Evolutionary conservation across 1,140 invertebrate species (phyloP), one percentile per base, ranked within the genome.

Genomic region (Meloidogyne exigua): DNA sequence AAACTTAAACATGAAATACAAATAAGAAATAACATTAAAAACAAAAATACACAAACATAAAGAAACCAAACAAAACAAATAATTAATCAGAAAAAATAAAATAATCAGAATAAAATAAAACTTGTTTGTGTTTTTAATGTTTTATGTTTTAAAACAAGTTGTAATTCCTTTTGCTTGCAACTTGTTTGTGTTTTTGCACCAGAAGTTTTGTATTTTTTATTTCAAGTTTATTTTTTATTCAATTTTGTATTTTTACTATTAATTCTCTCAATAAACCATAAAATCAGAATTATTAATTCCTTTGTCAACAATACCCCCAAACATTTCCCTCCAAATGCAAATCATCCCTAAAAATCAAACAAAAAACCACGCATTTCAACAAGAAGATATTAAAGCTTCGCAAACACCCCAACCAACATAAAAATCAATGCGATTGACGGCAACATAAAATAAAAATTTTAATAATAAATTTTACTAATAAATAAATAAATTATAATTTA

Each of bases 331-430:
- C 49, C 49, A 57, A 57, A 57, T 57, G 49, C 65, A 67, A 67
- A 28, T 67, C 65, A 67, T 25, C n/a, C 0, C 13, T n/a, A 28
- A 67, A 67, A 67, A 67, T 67, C 65, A 67, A 67, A 67, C 65
- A 67, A 67, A 67, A 25, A 67, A 5, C 36, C 36, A 39, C 21
- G 65, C 65, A 32, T 67, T 67, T 67, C 26, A n/a, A 26, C 65
- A 67, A 32, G 26, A 32, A 66, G 26, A 25, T 0, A n/a, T 7
- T 15, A 57, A n/a, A 57, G 49, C 49, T 57, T 9, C 18, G 49
- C n/a, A 57, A 57, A 57, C 18, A 44, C 42, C 9, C 42, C 9
- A 39, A 44, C 49, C 7, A 57, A 57, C 49, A 57, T 9, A 39
- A 57, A 49, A 57, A 57, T 57, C 49, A 57, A 57, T 57, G 49